These are phyloP conservation scores for Cosmorhoe ocellata DNA, from an alignment of 2,888 invertebrate species.

Conservation along the genomic window DNA sequence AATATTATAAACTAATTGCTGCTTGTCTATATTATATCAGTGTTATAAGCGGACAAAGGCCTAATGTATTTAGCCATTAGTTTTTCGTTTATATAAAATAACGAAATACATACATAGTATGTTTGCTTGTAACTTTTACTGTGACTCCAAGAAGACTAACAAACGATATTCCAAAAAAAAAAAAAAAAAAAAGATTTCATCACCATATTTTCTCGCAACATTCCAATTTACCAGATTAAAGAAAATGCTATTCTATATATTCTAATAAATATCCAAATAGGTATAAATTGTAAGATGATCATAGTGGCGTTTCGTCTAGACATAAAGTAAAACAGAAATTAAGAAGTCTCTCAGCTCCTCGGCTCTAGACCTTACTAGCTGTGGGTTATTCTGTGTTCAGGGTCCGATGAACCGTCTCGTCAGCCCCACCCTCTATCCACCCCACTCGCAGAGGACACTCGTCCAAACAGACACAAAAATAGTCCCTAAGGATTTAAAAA, in stretches of 20 bases:
- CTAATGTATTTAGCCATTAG: too few species aligned
- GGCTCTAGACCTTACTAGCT: conserved; percentile 21
- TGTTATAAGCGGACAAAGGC: too few species aligned
- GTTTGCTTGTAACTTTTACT: too few species aligned
- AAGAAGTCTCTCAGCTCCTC: conserved; percentile 42
- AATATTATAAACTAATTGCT: too few species aligned
- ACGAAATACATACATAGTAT: too few species aligned
- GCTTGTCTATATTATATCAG: too few species aligned
- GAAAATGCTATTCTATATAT: conserved; percentile 1
- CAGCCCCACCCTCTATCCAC: conserved; percentile 37
- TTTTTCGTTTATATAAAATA: too few species aligned
- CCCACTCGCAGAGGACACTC: conserved; percentile 36
- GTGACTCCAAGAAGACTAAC: too few species aligned
- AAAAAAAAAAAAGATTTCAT: too few species aligned
- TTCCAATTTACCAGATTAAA: conserved; percentile 13
- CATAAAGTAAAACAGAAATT: conserved; percentile 57
- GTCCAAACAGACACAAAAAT: conserved; percentile 38
- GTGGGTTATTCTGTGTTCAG: conserved; percentile 26
- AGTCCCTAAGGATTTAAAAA: conserved; percentile 25
- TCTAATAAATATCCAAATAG: conserved; percentile 2
- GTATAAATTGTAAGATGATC: conserved; percentile 20
- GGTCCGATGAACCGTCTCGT: conserved; percentile 74
- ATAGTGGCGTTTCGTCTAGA: conserved; percentile 48
- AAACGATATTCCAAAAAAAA: too few species aligned
- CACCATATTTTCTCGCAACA: neutral